phyloP scores from a whole-genome alignment of 2,113 vertebrate species.

The Candoia aspera region DNA sequence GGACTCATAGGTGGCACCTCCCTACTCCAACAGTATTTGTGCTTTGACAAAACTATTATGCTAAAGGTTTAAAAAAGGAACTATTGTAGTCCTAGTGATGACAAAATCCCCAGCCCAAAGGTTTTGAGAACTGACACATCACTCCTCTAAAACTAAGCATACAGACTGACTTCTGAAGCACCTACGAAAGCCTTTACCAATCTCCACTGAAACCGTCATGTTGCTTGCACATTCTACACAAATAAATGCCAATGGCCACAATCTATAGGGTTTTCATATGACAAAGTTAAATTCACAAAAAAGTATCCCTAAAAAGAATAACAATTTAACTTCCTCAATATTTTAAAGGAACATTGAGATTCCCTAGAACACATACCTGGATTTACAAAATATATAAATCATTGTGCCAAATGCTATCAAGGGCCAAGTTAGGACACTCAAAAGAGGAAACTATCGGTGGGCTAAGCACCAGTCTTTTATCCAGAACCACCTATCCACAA shows the following conservation, averaged over 20 bases:
- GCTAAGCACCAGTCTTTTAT: background rate
- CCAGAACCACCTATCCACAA: background rate
- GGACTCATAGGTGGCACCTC: background rate
- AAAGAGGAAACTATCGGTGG: background rate
- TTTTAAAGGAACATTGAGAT: background rate
- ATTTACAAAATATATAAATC: background rate
- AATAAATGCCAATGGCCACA: background rate
- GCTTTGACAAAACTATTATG: conserved; percentile 3
- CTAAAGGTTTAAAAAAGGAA: background rate
- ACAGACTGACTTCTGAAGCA: background rate
- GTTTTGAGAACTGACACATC: background rate
- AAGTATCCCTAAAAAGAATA: background rate
- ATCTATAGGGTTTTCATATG: background rate
- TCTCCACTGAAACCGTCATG: background rate
- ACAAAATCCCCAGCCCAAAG: background rate
- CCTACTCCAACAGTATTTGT: background rate
- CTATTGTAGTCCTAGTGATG: too few species aligned
- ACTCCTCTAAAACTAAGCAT: background rate
- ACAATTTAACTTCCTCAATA: background rate
- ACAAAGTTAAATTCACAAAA: background rate
- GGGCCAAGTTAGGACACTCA: background rate
- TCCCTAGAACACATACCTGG: background rate
- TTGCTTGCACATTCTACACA: background rate
- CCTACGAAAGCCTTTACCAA: background rate
- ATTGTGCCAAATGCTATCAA: background rate